Evolutionary conservation across 2,113 vertebrate species (phyloP), one percentile per base, ranked within the genome.

Genomic region (Bufo gargarizans): DNA sequence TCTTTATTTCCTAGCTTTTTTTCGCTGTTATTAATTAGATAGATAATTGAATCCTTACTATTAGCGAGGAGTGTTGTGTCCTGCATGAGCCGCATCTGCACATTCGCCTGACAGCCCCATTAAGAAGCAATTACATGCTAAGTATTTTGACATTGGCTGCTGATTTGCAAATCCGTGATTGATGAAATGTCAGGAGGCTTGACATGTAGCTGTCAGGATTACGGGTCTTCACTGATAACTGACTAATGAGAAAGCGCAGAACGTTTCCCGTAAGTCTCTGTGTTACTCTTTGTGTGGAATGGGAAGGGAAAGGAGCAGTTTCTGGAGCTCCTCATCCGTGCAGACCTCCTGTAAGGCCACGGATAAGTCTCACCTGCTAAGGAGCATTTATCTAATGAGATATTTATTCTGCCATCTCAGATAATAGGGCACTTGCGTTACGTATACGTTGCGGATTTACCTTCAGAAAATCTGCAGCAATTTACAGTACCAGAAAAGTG

Each of bases 171-270:
- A 43, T 58, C 56, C 72, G 17, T 76, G 89, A 91, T 56, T 72
- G 71, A 16, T 84, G 16, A 85, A 89, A 77, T 55, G 87, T 12
- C 87, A n/a, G 20, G 84, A 83, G 90, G 61, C 82, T 61, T 77
- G 47, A 87, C 65, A 65, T 22, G 58, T 19, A 13, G 4, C 45
- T 71, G 77, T 43, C 89, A 55, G 45, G 80, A 87, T 87, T 59
- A 83, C 11, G 5, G 22, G 63, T n/a, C 67, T 33, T 33, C 33
- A 33, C 33, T 33, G 81, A 84, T 67, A 71, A n/a, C 61, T 33
- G 55, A 61, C 22, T 84, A 50, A 83, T 50, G 61, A 83, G 61
- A 22, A 83, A 67, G 59, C 61, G 8, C 20, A 53, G 17, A 11
- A 8, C 17, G 65, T 17, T 71, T 17, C n/a, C 49, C 43, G 6